Percentiles rank a stretch among this genome's conserved stretches.
phyloP scores from a whole-genome alignment of 1,140 invertebrate species.

The Pachypsylla venusta region DNA sequence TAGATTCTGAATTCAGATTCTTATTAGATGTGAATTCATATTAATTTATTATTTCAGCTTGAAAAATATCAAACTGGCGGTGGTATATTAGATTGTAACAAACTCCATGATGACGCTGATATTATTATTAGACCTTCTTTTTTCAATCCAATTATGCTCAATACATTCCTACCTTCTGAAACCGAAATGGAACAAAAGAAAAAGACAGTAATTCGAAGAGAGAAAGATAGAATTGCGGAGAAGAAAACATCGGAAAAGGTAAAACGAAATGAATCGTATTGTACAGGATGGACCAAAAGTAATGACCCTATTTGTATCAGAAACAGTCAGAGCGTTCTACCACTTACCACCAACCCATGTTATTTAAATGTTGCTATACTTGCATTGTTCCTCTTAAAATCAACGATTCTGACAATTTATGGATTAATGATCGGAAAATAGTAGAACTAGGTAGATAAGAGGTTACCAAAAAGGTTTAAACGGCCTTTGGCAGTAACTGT shows the following conservation, averaged over 20 bases:
- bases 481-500: too few relatives aligned
- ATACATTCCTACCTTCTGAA: neutral
- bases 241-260: slow-evolving; percentile 6
- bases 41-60: too few relatives aligned
- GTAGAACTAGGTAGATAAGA: too few relatives aligned
- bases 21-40: too few relatives aligned
- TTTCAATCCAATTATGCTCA: neutral
- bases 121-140: neutral
- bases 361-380: too few relatives aligned
- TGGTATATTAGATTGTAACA: neutral
- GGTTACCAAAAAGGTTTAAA: too few relatives aligned
- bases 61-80: neutral
- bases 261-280: neutral
- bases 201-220: neutral
- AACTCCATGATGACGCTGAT: neutral
- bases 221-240: neutral
- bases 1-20: too few relatives aligned
- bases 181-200: neutral
- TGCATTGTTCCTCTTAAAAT: too few relatives aligned
- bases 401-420: too few relatives aligned
- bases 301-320: too few relatives aligned
- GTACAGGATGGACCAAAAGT: too few relatives aligned
- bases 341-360: neutral
- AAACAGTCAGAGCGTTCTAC: neutral
- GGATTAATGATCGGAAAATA: too few relatives aligned